Percentiles rank a stretch among this genome's conserved stretches.
phyloP scores from a whole-genome alignment of 2,797 vertebrate genomes.

The Hippopotamyrus pictus region DNA sequence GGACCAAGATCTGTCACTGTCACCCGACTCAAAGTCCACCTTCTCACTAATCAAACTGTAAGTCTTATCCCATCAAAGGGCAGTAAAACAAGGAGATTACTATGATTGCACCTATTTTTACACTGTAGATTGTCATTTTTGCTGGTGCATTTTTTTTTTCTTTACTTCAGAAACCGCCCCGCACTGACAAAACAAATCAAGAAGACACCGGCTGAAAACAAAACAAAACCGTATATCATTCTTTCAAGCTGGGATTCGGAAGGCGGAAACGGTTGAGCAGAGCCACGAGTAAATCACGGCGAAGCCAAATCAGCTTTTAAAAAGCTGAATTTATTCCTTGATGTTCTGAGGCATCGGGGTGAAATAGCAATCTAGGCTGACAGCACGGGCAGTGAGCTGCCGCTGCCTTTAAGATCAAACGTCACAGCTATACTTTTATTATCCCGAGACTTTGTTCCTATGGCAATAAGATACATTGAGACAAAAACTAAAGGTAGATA shows the following conservation, averaged over 20 bases:
- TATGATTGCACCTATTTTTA: constrained; percentile 17
- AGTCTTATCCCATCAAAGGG: neutral
- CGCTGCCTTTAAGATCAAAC: neutral
- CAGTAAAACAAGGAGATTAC: constrained; percentile 2
- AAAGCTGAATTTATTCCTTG: constrained; percentile 7
- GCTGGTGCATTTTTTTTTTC: neutral
- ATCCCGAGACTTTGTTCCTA: constrained; percentile 46
- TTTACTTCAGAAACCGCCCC: constrained; percentile 5
- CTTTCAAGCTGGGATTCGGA: neutral
- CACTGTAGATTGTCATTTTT: neutral
- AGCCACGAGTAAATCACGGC: neutral
- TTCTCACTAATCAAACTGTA: constrained; percentile 6
- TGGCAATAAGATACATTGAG: constrained; percentile 63
- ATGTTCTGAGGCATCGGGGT: neutral
- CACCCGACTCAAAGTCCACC: neutral
- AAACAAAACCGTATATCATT: constrained; percentile 11
- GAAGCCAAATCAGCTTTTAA: constrained; percentile 5
- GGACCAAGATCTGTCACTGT: neutral
- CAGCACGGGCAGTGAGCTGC: neutral
- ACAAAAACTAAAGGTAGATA: constrained; percentile 60
- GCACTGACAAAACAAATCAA: constrained; percentile 8
- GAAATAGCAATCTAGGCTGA: neutral
- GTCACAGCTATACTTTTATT: neutral
- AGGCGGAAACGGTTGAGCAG: neutral
- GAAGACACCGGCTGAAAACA: neutral